Evolutionary conservation across 2,888 invertebrate genomes (phyloP).

Genomic region (Calameuta filiformis): DNA sequence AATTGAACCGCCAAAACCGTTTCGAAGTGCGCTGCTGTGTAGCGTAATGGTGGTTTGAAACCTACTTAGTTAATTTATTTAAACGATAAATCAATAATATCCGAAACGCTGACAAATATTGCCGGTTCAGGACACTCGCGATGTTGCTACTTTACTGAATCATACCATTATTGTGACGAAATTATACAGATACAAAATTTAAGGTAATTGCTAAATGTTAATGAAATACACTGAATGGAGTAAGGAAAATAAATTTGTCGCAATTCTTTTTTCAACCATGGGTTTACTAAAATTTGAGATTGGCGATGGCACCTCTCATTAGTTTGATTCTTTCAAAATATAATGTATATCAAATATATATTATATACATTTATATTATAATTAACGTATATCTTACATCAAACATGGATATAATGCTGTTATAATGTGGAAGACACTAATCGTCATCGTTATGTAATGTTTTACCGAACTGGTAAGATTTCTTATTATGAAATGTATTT

Average conservation of each 20-base stretch:
- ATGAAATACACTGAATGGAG: conserved; percentile 19
- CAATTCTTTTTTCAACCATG: no score
- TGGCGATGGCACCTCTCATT: background rate
- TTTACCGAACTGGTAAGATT: no score
- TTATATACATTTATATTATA: background rate
- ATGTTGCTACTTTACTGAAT: no score
- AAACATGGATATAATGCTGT: no score
- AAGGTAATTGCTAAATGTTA: conserved; percentile 19
- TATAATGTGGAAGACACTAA: no score
- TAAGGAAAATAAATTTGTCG: background rate
- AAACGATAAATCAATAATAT: conserved; percentile 37
- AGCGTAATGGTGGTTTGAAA: conserved; percentile 48
- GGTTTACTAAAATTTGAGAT: no score
- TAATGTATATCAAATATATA: background rate
- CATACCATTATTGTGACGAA: background rate
- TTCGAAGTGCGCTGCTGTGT: conserved; percentile 53
- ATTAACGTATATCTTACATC: no score
- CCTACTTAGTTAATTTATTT: conserved; percentile 63
- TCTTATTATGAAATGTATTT: background rate
- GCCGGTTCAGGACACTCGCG: background rate
- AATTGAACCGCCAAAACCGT: conserved; percentile 21
- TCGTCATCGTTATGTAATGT: no score
- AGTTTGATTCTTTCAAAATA: background rate
- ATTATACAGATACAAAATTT: conserved; percentile 16
- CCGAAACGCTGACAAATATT: conserved; percentile 18